Percentiles rank a stretch among this genome's conserved stretches.
Evolutionary conservation across 2,888 invertebrate genomes (phyloP).

Genomic region (Caenorhabditis sp.): DNA sequence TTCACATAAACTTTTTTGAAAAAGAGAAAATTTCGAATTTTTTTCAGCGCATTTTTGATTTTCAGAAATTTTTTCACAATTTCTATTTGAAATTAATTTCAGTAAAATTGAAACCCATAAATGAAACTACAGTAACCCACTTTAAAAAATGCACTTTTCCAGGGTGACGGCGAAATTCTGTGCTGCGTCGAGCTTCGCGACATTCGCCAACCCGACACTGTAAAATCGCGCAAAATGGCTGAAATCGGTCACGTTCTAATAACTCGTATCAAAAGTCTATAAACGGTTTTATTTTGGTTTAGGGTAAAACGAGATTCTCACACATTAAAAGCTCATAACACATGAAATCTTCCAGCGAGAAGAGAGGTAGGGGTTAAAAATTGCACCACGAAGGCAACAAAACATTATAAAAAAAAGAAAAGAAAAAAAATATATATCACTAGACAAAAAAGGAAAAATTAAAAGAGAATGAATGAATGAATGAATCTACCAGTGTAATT

Average conservation of each 20-base stretch:
- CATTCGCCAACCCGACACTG: slow-evolving; percentile 22
- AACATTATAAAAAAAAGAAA: neutral
- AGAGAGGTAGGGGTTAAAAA: neutral
- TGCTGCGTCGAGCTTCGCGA: slow-evolving; percentile 48
- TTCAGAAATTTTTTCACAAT: no score
- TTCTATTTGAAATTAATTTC: neutral
- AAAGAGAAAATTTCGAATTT: no score
- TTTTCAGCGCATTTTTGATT: no score
- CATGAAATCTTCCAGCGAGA: neutral
- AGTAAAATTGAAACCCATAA: neutral
- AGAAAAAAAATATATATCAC: neutral
- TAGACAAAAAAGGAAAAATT: neutral
- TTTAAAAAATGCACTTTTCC: neutral
- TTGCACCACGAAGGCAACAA: neutral
- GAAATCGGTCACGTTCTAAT: slow-evolving; percentile 64
- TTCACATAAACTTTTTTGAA: no score
- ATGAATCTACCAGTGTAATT: slow-evolving; percentile 13
- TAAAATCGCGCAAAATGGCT: slow-evolving; percentile 36
- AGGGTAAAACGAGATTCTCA: slow-evolving; percentile 10
- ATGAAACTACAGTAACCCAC: no score
- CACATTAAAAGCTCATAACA: neutral
- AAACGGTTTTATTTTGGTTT: slow-evolving; percentile 13
- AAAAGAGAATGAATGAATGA: neutral
- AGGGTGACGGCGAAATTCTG: slow-evolving; percentile 46
- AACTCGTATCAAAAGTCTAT: slow-evolving; percentile 48